Evolutionary conservation across 2,888 invertebrate genomes (phyloP), one percentile per base, ranked within the genome.

Genomic region (Eristalis arbustorum): DNA sequence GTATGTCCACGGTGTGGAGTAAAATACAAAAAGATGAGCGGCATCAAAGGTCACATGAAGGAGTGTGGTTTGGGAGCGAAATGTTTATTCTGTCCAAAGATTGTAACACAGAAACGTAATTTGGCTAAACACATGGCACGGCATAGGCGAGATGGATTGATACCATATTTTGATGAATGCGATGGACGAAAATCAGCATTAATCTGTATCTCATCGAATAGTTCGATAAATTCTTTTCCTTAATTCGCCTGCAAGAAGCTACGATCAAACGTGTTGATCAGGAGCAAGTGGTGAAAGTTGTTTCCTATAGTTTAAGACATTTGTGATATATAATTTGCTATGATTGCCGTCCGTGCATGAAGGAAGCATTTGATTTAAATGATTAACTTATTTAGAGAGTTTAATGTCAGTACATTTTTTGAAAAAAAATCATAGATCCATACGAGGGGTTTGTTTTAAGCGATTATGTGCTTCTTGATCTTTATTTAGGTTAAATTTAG

Each of bases 1-100:
- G 88, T 90, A 2, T 90, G 90, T 63, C 89, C 89, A 40, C 88
- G 89, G 28, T 90, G 90, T 71, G 89, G 89, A 72, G 90, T 90
- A 8, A 90, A 90, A 80, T 90, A 90, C 88, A 90, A 90, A 82
- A 90, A 90, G 75, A 79, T 84, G 14, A 88, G 89, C 28, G 89
- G 89, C 10, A 79, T 89, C 18, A 88, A 89, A 40, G 89, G 89
- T 34, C 90, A 90, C 77, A 83, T 90, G 63, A 89, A 89, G 68
- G 90, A 90, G 67, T 90, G 90, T 84, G 90, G 90, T 1, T 63
- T 88, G 8, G 90, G 90, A 13, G 90, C 90, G 6, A 88, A 90
- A 73, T 90, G 90, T 69, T 89, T 89, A 6, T 80, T 90, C 42
- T 90, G 90, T 71, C 89, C 89, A 3, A 90, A 89, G 88, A 88